phyloP scores from a whole-genome alignment of 2,113 vertebrate species.

The Ochotona curzoniae region DNA sequence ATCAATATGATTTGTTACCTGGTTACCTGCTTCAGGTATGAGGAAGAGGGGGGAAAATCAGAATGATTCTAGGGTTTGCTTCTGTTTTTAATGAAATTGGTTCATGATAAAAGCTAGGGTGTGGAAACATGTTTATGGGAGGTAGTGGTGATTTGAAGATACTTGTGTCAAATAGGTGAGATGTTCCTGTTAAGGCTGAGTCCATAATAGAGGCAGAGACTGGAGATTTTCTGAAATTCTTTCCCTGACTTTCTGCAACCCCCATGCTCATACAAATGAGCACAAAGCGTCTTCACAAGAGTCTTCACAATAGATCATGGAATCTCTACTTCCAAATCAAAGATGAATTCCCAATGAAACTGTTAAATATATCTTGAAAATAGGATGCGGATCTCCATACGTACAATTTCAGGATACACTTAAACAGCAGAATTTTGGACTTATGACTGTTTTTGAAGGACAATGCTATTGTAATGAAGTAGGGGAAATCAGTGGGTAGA shows the following conservation, averaged over 20 bases:
- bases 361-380: too few relatives aligned
- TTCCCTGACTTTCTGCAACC: not conserved
- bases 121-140: not conserved
- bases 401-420: too few relatives aligned
- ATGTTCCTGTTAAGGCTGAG: not conserved
- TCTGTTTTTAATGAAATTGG: not conserved
- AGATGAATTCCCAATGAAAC: too few relatives aligned
- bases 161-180: not conserved
- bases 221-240: not conserved
- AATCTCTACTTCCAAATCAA: too few relatives aligned
- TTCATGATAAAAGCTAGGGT: not conserved
- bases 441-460: too few relatives aligned
- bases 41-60: not conserved
- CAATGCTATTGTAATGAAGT: too few relatives aligned
- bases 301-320: too few relatives aligned
- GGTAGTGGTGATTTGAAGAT: not conserved
- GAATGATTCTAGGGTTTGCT: not conserved
- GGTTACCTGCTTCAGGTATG: not conserved
- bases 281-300: too few relatives aligned
- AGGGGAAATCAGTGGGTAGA: too few relatives aligned
- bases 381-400: too few relatives aligned
- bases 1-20: not conserved
- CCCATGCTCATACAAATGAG: not conserved
- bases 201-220: not conserved
- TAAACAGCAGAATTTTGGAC: too few relatives aligned